Evolutionary conservation across 1,140 invertebrate genomes (phyloP).

Genomic region (Caenorhabditis brenneri): DNA sequence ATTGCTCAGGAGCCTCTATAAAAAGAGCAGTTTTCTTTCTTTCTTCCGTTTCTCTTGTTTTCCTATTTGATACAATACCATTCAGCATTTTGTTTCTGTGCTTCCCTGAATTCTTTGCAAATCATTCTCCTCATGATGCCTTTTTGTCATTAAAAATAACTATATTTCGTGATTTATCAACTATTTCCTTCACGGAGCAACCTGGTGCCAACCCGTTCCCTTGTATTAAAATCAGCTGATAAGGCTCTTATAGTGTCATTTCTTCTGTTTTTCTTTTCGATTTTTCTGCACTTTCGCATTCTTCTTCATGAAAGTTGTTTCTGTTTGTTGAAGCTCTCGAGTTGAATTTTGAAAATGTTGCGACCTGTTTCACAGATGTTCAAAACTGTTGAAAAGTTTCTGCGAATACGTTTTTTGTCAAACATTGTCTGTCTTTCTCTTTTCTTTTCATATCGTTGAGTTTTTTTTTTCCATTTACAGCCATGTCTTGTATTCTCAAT

Average conservation of each 20-base stretch:
- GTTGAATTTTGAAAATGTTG: no score
- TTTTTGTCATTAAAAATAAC: no score
- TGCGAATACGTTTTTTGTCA: background rate
- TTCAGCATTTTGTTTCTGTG: no score
- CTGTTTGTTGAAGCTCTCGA: no score
- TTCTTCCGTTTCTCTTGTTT: no score
- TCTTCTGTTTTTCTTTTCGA: background rate
- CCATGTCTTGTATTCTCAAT: background rate
- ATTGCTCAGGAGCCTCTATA: no score
- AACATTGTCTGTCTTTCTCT: background rate
- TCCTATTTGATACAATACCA: no score
- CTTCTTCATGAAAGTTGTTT: background rate
- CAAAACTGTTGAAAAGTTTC: background rate
- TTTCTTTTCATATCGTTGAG: background rate
- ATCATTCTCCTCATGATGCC: no score
- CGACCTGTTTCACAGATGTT: no score
- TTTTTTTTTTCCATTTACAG: background rate
- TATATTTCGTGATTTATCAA: background rate
- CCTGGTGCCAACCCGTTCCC: background rate
- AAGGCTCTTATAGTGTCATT: background rate
- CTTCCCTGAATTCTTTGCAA: no score
- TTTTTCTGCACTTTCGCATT: background rate
- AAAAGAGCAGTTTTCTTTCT: no score
- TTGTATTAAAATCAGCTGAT: background rate
- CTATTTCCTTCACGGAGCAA: background rate